A percentile compares a stretch with the other conserved stretches of the same genome.
Conservation (phyloP, 1,140 invertebrate species). For the Temnothorax longispinosus region DNA sequence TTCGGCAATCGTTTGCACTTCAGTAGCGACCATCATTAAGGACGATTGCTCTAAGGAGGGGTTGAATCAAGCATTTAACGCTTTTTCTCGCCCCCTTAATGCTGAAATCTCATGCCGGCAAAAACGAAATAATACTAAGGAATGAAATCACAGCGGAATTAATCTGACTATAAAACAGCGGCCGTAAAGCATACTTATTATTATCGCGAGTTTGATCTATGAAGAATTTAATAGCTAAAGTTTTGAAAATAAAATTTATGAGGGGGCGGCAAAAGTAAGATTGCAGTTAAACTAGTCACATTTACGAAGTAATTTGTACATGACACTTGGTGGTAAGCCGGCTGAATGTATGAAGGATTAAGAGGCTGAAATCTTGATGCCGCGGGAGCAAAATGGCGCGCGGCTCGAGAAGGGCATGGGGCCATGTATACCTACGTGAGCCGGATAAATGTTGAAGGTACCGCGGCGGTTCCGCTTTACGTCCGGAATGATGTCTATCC, state of each 20-base stretch:
- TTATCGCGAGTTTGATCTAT: conserved; percentile 4
- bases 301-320: not conserved
- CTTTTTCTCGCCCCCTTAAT: conserved; percentile 21
- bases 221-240: not conserved
- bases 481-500: conserved; percentile 50
- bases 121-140: not conserved
- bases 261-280: not conserved
- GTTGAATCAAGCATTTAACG: conserved; percentile 41
- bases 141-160: conserved; percentile 9
- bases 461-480: conserved; percentile 21
- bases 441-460: conserved; percentile 46
- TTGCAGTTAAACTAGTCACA: not conserved
- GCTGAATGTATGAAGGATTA: conserved; percentile 27
- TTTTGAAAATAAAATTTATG: conserved; percentile 2
- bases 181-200: not conserved
- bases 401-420: not conserved
- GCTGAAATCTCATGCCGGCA: not conserved
- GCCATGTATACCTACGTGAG: conserved; percentile 34
- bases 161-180: not conserved
- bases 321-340: not conserved
- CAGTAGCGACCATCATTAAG: conserved; percentile 44
- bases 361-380: conserved; percentile 19
- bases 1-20: conserved; percentile 47
- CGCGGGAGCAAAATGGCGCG: conserved; percentile 13
- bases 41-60: conserved; percentile 37